phyloP scores from a whole-genome alignment of 2,113 vertebrate species.

The Chionis minor region DNA sequence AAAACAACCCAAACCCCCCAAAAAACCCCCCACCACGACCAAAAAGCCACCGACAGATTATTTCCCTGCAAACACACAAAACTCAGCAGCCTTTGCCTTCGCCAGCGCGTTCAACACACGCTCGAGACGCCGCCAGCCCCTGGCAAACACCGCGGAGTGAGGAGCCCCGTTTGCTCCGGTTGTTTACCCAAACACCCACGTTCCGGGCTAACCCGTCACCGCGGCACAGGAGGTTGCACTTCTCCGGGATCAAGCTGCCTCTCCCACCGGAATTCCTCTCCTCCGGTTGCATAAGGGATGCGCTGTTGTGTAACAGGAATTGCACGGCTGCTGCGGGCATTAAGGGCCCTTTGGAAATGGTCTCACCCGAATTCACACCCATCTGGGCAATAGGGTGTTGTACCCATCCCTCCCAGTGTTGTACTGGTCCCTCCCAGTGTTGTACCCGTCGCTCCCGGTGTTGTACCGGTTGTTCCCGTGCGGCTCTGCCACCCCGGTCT shows the following conservation, averaged over 20 bases:
- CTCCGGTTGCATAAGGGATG: accelerated
- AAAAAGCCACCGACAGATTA: no score
- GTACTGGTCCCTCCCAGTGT: accelerated
- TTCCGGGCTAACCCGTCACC: accelerated
- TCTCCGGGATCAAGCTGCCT: accelerated
- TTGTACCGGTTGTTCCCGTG: accelerated
- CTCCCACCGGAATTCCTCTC: neutral
- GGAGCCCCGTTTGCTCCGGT: accelerated
- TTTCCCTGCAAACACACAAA: neutral
- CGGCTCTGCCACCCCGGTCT: neutral
- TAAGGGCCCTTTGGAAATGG: accelerated
- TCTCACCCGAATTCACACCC: neutral
- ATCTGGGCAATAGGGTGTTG: neutral
- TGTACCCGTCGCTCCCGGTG: no score
- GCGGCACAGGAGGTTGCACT: accelerated
- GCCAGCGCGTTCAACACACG: accelerated
- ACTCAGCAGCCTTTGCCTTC: neutral
- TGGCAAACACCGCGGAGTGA: accelerated
- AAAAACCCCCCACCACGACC: no score
- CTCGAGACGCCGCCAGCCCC: neutral
- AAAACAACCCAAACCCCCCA: no score
- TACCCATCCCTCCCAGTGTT: accelerated
- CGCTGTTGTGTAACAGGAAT: accelerated
- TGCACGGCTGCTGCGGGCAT: accelerated
- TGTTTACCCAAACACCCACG: accelerated